Evolutionary conservation across 2,888 invertebrate species (phyloP).

Genomic region (Leptinotarsa rubiginosa): DNA sequence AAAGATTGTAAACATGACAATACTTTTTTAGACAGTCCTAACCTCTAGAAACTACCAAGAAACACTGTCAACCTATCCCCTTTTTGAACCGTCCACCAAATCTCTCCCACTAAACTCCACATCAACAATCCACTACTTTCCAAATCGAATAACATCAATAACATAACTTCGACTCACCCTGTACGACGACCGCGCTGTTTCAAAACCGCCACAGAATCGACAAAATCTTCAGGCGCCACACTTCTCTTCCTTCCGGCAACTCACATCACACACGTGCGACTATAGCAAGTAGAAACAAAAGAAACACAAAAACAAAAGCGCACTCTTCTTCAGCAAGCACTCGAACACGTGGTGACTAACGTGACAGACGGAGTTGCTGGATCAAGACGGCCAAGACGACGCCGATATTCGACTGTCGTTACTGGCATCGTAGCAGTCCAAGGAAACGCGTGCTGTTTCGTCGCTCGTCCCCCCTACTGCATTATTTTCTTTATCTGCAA

Average conservation of each 20-base stretch:
- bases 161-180: not conserved
- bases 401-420: constrained; percentile 24
- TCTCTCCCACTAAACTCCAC: too few species aligned
- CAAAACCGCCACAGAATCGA: not conserved
- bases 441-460: constrained; percentile 19
- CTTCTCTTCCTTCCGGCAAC: not conserved
- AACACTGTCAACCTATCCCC: too few species aligned
- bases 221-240: constrained; percentile 1
- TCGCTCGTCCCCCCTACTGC: constrained; percentile 42
- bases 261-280: constrained; percentile 9
- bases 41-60: too few species aligned
- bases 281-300: not conserved
- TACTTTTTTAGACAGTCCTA: too few species aligned
- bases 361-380: constrained; percentile 10
- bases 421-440: constrained; percentile 15
- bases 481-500: constrained; percentile 43
- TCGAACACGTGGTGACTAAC: constrained; percentile 25
- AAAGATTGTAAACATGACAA: too few species aligned
- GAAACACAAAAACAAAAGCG: constrained; percentile 11
- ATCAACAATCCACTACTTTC: not conserved
- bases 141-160: not conserved
- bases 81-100: too few species aligned
- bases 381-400: constrained; percentile 29
- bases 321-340: constrained; percentile 18
- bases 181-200: constrained; percentile 7